Conservation (phyloP, 2,113 vertebrate species). For the Myrmophylax atrothorax region DNA sequence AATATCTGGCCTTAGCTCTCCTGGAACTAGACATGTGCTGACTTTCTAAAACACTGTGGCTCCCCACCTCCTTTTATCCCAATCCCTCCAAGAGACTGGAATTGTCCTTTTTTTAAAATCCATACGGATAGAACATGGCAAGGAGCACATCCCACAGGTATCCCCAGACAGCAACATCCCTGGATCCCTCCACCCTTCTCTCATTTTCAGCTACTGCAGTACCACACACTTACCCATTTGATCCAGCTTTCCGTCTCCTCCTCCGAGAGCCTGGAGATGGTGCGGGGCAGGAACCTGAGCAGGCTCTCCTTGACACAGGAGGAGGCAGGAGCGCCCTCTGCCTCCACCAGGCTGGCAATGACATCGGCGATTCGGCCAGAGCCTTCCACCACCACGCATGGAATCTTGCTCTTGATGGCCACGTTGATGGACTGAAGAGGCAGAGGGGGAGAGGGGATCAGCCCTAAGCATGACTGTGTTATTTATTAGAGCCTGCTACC, state of each 20-base stretch:
- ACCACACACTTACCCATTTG: slow-evolving; percentile 64
- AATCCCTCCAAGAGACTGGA: accelerated
- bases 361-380: slow-evolving; percentile 79
- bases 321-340: slow-evolving; percentile 69
- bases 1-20: neutral
- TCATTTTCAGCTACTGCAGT: neutral
- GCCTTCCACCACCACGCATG: slow-evolving; percentile 83
- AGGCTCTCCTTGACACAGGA: slow-evolving; percentile 79
- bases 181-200: neutral
- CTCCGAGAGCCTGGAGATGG: slow-evolving; percentile 75
- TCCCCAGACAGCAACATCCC: neutral
- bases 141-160: neutral
- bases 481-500: neutral
- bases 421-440: slow-evolving; percentile 75
- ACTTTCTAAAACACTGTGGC: neutral
- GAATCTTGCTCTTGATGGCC: slow-evolving; percentile 81
- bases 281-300: slow-evolving; percentile 77
- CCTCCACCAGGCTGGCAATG: slow-evolving; percentile 75
- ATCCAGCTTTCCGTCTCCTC: slow-evolving; percentile 82
- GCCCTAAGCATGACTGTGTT: neutral
- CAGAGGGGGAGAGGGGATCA: neutral
- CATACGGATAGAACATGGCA: accelerated
- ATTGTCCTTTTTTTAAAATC: neutral
- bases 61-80: neutral
- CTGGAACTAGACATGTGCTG: neutral